These are phyloP conservation scores for Oxygymnocypris stewartii DNA, from an alignment of 2,113 vertebrate genomes.

Conservation along the genomic window DNA sequence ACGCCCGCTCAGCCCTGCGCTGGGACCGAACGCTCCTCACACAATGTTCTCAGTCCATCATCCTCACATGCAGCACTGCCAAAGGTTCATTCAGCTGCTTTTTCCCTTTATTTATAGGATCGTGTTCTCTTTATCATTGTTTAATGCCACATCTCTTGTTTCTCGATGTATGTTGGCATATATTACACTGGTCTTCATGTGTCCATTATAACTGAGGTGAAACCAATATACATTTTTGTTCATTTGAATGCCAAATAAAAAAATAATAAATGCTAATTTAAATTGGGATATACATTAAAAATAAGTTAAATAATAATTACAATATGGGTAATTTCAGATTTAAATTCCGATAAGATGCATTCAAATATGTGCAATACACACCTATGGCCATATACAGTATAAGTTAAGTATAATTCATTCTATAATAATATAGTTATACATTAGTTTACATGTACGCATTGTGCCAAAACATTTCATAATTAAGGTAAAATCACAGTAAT, in stretches of 20 bases:
- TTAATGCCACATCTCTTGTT: conserved; percentile 18
- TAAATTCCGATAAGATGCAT: neutral
- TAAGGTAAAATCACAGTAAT: too few relatives aligned
- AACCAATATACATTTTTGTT: neutral
- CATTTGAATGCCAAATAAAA: neutral
- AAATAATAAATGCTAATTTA: too few relatives aligned
- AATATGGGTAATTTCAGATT: neutral
- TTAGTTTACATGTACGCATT: neutral
- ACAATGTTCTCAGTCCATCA: neutral
- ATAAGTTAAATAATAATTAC: neutral
- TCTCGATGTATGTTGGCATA: neutral
- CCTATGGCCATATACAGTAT: neutral
- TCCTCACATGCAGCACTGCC: conserved; percentile 19
- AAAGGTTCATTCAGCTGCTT: neutral
- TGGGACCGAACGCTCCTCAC: neutral
- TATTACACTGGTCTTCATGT: neutral
- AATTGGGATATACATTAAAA: too few relatives aligned
- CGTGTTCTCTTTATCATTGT: conserved; percentile 8
- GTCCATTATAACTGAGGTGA: neutral
- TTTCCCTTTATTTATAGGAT: conserved; percentile 3
- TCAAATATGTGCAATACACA: too few relatives aligned
- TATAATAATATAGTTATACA: too few relatives aligned
- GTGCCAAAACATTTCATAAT: too few relatives aligned
- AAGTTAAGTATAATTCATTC: too few relatives aligned
- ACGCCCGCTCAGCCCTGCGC: conserved; percentile 53